These are phyloP conservation scores for Coleophora flavipennella DNA, from an alignment of 2,888 invertebrate genomes.

Conservation along the genomic window DNA sequence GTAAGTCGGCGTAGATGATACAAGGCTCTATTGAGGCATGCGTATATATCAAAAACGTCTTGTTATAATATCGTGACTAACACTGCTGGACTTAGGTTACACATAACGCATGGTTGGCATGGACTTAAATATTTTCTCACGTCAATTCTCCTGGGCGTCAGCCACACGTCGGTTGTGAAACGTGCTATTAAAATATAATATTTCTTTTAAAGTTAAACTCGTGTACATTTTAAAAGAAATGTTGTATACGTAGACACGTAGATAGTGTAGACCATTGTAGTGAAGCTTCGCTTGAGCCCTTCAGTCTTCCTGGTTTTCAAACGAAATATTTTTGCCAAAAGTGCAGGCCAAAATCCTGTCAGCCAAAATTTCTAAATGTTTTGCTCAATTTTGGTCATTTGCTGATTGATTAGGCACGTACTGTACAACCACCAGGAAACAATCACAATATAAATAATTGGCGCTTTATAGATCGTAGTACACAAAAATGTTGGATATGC, in stretches of 20 bases:
- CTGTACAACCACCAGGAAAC: slow-evolving; percentile 1
- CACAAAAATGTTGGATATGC: slow-evolving; percentile 11
- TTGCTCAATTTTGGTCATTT: slow-evolving; percentile 37
- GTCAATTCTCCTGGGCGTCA: slow-evolving; percentile 61
- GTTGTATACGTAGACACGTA: slow-evolving; percentile 56
- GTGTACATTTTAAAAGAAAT: slow-evolving; percentile 38
- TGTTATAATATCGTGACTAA: slow-evolving; percentile 31
- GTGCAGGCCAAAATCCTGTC: slow-evolving; percentile 46
- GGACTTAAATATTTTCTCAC: slow-evolving; percentile 47
- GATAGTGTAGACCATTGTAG: slow-evolving; percentile 61
- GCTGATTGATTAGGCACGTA: too few relatives aligned
- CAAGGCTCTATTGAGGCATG: slow-evolving; percentile 28
- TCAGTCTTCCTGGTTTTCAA: slow-evolving; percentile 48
- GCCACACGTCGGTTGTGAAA: slow-evolving; percentile 70
- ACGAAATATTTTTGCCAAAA: slow-evolving; percentile 50
- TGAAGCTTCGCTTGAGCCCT: slow-evolving; percentile 62
- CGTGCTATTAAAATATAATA: slow-evolving; percentile 57
- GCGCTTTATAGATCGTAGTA: neutral
- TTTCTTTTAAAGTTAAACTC: slow-evolving; percentile 30
- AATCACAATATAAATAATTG: too few relatives aligned
- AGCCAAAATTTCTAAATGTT: slow-evolving; percentile 35
- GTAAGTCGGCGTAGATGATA: slow-evolving; percentile 27
- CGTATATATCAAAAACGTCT: slow-evolving; percentile 26
- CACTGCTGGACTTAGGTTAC: slow-evolving; percentile 15
- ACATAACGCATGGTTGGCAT: slow-evolving; percentile 55